phyloP scores from a whole-genome alignment of 2,797 vertebrate genomes.

The Enteromius treurensis region DNA sequence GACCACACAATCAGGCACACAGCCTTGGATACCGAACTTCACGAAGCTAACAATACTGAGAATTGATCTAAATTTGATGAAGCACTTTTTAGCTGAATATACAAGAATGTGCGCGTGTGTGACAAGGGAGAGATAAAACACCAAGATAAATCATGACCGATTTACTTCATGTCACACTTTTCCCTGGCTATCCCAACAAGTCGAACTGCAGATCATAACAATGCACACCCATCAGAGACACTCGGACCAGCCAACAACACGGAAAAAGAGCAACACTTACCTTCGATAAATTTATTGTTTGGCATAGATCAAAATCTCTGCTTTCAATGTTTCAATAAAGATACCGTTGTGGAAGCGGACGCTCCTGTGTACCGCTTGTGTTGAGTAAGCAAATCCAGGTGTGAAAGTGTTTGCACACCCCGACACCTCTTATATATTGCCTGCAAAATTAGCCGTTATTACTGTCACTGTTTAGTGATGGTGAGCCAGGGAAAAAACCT shows the following conservation, averaged over 20 bases:
- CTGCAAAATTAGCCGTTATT: conserved; percentile 99
- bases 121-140: background rate
- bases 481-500: conserved; percentile 91
- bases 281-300: conserved; percentile 62
- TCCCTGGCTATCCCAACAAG: background rate
- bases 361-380: conserved; percentile 71
- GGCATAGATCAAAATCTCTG: conserved; percentile 51
- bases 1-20: conserved; percentile 54
- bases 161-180: background rate
- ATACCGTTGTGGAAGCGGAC: conserved; percentile 61
- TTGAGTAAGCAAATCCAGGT: conserved; percentile 99
- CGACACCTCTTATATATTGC: conserved; percentile 99
- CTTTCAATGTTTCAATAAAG: conserved; percentile 43
- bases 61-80: background rate
- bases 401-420: conserved; percentile 99
- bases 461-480: conserved; percentile 99
- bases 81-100: background rate
- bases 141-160: background rate
- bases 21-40: conserved; percentile 49
- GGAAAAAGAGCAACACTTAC: conserved; percentile 67
- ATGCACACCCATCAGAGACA: no score
- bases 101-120: background rate
- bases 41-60: conserved; percentile 21
- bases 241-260: background rate
- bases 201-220: background rate